Base-by-base conservation (phyloP, 2,797 vertebrate species). In the Coregonus suidteri region DNA sequence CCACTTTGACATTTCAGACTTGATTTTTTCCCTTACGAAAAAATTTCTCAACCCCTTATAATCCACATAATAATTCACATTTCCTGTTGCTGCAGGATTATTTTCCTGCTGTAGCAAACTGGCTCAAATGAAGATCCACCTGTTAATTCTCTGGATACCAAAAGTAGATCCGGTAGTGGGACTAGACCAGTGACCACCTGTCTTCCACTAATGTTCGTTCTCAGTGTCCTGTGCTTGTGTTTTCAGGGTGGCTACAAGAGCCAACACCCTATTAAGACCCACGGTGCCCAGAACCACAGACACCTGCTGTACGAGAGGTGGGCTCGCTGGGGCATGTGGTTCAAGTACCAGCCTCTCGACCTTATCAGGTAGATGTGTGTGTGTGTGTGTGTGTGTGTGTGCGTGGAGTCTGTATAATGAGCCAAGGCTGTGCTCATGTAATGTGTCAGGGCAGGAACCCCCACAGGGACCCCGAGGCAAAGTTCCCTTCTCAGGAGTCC, bases 301-400 rank as follows among this genome's bases (percentile, higher is more conserved):
- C 98, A 99, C 82, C 94, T 99, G 7, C 93, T 99, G n/a, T 99
- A 99, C 25, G 98, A 99, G 87, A 96, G 97, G 3, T 99, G 98
- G 98, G 98, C 98, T 75, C 96, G 97, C 72, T 99, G 98, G 98
- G 98, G 98, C 7, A 98, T 99, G 90, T 99, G 98, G 98, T 99
- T 99, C 91, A 99, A 99, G 86, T 98, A 99, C 86, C 98, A 99
- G 62, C 98, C 98, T 68, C 93, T 99, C 62, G 98, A 99, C 89
- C 95, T 99, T 88, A 99, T 99, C 93, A 97, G 98, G 98, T 99
- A 93, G 84, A 77, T 59, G 15, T 16, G 41, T 41, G 37, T 41
- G 41, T 41, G 37, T 41, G 4, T 41, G 37, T 41, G 25, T 35
- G 35, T 35, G 53, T 54, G 53, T 54, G 51, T 52, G 51, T 53